These are phyloP conservation scores for Masticophis lateralis DNA, from an alignment of 2,797 vertebrate species.

Conservation along the genomic window DNA sequence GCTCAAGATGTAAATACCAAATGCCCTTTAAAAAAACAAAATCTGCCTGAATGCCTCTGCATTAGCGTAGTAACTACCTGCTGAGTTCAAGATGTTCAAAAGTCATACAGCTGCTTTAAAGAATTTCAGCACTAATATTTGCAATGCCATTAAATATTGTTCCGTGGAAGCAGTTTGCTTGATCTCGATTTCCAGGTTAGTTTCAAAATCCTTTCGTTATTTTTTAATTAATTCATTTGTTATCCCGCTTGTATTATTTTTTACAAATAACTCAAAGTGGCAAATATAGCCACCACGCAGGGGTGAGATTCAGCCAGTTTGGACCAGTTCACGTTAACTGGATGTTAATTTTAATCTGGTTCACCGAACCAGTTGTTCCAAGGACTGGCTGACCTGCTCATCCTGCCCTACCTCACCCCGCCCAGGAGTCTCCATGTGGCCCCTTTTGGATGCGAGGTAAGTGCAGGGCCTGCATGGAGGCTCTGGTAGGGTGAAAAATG, in stretches of 20 bases:
- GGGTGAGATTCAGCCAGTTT: no score
- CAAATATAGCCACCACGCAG: neutral
- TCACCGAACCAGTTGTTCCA: no score
- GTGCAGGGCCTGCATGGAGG: no score
- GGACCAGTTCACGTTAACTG: no score
- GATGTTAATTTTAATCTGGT: no score
- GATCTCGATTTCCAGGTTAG: slow-evolving; percentile 11
- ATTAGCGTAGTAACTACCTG: slow-evolving; percentile 4
- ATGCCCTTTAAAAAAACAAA: neutral
- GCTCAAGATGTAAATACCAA: slow-evolving; percentile 24
- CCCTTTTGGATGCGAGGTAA: no score
- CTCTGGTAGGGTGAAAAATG: no score
- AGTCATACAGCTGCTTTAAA: neutral
- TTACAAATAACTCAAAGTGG: neutral
- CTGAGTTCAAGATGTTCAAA: slow-evolving; percentile 6
- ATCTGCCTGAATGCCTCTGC: neutral
- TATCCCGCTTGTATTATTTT: neutral
- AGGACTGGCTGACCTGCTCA: no score
- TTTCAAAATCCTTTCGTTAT: neutral
- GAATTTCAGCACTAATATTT: slow-evolving; percentile 24
- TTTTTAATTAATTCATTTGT: neutral
- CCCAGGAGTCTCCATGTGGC: no score
- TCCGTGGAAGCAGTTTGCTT: neutral
- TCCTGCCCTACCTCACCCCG: no score
- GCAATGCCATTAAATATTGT: slow-evolving; percentile 22